Percentiles rank a stretch among this genome's conserved stretches.
Conservation (phyloP, 2,888 invertebrate genomes). For the Chloroclysta siterata region DNA sequence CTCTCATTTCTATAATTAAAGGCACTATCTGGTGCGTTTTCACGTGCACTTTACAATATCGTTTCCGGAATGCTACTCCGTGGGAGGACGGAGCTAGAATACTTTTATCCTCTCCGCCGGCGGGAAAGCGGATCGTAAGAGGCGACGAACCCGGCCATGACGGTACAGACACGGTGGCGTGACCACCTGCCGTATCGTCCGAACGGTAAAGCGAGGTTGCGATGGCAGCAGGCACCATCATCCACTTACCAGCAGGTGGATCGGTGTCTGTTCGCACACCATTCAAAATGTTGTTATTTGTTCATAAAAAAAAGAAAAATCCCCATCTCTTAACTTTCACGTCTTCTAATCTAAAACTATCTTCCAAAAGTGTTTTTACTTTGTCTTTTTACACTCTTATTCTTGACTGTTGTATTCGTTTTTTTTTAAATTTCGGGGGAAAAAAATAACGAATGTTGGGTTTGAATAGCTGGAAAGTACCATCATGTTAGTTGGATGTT, state of each 20-base stretch:
- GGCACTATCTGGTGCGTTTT: not conserved
- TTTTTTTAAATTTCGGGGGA: constrained; percentile 18
- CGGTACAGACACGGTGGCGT: not conserved
- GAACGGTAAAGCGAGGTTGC: constrained; percentile 16
- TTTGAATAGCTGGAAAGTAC: constrained; percentile 6
- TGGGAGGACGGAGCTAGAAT: constrained; percentile 31
- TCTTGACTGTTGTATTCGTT: not conserved
- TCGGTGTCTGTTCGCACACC: constrained; percentile 7
- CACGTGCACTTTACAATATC: not conserved
- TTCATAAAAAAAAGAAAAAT: constrained; percentile 19
- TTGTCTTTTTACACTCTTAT: constrained; percentile 5
- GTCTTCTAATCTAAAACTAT: not conserved
- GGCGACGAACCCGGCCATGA: constrained; percentile 30
- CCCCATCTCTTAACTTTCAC: constrained; percentile 8
- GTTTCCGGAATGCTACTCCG: constrained; percentile 12
- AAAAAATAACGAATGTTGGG: constrained; percentile 14
- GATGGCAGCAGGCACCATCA: not conserved
- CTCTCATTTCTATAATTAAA: not conserved
- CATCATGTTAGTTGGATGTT: constrained; percentile 2
- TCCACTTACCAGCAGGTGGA: constrained; percentile 10
- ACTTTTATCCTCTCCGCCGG: constrained; percentile 31
- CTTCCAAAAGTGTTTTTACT: constrained; percentile 4
- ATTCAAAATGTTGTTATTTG: constrained; percentile 15
- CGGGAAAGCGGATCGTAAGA: constrained; percentile 37
- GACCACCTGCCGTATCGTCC: not conserved